These are phyloP conservation scores for Acropternis orthonyx DNA, from an alignment of 2,797 vertebrate species.

Conservation along the genomic window DNA sequence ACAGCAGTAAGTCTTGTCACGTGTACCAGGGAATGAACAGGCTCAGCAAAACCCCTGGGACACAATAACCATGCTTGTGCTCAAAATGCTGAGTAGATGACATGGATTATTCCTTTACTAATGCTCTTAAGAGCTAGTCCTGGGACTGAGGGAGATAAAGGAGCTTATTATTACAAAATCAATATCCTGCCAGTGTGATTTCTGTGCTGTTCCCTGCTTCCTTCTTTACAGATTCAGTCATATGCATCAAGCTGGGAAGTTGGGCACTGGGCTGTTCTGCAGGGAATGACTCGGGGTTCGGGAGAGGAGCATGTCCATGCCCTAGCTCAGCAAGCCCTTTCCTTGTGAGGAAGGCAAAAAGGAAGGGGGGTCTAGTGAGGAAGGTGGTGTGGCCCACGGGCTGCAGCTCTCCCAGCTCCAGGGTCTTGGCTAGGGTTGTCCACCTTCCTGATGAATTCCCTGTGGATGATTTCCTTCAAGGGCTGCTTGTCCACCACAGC, in stretches of 20 bases:
- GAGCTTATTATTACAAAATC: conserved; percentile 39
- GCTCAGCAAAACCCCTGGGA: neutral
- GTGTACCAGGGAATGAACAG: neutral
- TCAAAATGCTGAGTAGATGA: conserved; percentile 38
- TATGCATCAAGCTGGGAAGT: neutral
- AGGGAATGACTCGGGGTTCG: neutral
- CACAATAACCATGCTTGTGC: neutral
- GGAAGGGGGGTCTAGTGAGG: neutral
- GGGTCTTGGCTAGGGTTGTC: neutral
- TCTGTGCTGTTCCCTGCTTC: neutral
- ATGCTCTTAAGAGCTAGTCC: conserved; percentile 45
- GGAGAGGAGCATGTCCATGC: accelerated
- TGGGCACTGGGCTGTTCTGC: neutral
- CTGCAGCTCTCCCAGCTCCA: neutral
- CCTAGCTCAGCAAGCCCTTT: neutral
- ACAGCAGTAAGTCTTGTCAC: neutral
- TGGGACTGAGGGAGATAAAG: neutral
- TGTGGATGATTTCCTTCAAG: neutral
- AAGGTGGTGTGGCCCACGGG: neutral
- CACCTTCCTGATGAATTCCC: accelerated
- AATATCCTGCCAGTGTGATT: neutral
- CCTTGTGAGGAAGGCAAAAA: neutral
- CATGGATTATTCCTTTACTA: conserved; percentile 38
- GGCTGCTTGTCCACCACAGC: neutral
- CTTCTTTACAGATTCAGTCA: neutral